Conservation (phyloP, 2,888 invertebrate genomes). For the Drosophila nigritarsus region DNA sequence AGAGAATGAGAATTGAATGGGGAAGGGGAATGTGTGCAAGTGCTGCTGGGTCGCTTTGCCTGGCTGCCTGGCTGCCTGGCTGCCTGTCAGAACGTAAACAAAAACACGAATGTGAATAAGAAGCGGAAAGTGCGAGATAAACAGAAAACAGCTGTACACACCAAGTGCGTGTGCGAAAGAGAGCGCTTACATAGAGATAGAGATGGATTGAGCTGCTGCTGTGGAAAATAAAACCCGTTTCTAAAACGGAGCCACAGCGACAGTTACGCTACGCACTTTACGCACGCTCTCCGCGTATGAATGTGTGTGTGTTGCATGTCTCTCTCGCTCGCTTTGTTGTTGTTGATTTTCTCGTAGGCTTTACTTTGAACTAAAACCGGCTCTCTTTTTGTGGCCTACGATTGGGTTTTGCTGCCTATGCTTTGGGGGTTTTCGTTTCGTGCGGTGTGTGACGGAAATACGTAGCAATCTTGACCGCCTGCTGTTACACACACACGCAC, state of each 20-base stretch:
- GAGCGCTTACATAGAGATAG: slow-evolving; percentile 21
- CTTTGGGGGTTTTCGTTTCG: slow-evolving; percentile 28
- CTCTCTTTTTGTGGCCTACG: slow-evolving; percentile 51
- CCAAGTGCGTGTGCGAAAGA: slow-evolving; percentile 38
- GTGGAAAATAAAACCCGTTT: slow-evolving; percentile 70
- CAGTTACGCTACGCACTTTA: slow-evolving; percentile 80
- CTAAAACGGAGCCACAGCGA: slow-evolving; percentile 60
- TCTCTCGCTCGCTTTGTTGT: slow-evolving; percentile 4
- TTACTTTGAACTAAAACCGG: slow-evolving; percentile 76
- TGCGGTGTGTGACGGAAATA: slow-evolving; percentile 69
- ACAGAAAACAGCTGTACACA: slow-evolving; percentile 81
- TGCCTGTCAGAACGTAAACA: slow-evolving; percentile 78
- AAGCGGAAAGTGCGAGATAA: slow-evolving; percentile 80
- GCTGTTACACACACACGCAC: slow-evolving; percentile 41
- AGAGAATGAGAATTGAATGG: background rate
- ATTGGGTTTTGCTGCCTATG: slow-evolving; percentile 29
- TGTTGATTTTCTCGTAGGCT: slow-evolving; percentile 30
- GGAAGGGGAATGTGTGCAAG: slow-evolving; percentile 8
- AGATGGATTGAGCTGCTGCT: slow-evolving; percentile 4
- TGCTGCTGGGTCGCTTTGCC: slow-evolving; percentile 29
- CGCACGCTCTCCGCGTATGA: slow-evolving; percentile 64
- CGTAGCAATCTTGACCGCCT: slow-evolving; percentile 67
- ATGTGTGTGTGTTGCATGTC: slow-evolving; percentile 5
- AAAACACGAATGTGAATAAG: slow-evolving; percentile 78
- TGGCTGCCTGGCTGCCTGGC: slow-evolving; percentile 57